Base-by-base conservation (phyloP, 2,888 invertebrate genomes). In the Thecophora atra region DNA sequence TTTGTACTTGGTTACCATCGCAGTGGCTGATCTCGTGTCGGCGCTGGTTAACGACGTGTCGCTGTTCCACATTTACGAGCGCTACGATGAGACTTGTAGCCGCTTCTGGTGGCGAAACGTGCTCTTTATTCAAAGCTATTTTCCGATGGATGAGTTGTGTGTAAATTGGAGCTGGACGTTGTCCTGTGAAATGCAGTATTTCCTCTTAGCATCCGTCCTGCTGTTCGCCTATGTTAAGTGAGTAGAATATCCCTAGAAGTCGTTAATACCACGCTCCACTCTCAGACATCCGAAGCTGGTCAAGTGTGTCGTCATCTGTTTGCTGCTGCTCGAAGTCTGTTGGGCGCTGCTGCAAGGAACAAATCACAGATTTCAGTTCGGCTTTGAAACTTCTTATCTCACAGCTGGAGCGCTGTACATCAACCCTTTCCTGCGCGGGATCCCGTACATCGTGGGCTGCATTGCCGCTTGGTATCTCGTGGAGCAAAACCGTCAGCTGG, bases 371-470 rank as follows among this genome's bases (percentile, higher is more conserved):
- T 85, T 80, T 52, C 79, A 82, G 60, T 71, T 85, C 1, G 81
- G 84, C 0, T 83, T 84, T 42, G 86, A 86, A 69, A 79, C 83
- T 0, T 78, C 81, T 17, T 82, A 81, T 67, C 78, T 81, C 63
- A 82, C 83, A 0, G 81, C 80, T 58, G 84, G 85, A 0, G 80
- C 84, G 72, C 79, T 90, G 51, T 88, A 88, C 75, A 87, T 88
- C 17, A 84, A 87, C 54, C 88, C 89, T 1, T 88, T 88, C 82
- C 83, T 87, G 2, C 80, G 89, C 70, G 83, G 88, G 42, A 84
- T 88, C 26, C 88, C 89, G 0, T 89, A 89, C 74, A 81, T 88
- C 7, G 76, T 88, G 58, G 89, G 89, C 24, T 79, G 86, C 15
- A 81, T 84, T 4, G 86, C 88, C 1, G 89, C 88, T 11, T 89